Evolutionary conservation across 2,888 invertebrate genomes (phyloP).

Genomic region (Noctua fimbriata): DNA sequence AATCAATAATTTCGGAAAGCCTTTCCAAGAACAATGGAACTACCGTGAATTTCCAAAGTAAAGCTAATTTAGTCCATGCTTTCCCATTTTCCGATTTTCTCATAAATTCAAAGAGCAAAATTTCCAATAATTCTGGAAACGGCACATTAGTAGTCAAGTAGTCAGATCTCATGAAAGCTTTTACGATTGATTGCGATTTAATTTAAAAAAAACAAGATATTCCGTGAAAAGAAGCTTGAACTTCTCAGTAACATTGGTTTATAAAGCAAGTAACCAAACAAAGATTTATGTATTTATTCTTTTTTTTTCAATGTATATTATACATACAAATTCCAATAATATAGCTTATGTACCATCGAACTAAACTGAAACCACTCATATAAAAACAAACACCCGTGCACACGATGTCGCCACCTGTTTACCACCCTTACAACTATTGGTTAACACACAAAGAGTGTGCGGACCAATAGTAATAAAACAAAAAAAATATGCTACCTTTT

Average conservation of each 20-base stretch:
- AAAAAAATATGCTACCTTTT: no score
- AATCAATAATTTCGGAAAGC: not conserved
- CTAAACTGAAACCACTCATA: no score
- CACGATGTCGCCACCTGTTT: no score
- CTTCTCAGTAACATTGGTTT: not conserved
- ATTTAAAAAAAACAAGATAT: not conserved
- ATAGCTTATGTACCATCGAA: no score
- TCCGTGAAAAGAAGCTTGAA: not conserved
- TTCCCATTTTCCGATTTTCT: slow-evolving; percentile 15
- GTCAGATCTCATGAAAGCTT: not conserved
- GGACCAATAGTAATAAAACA: no score
- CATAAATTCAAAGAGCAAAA: not conserved
- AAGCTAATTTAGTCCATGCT: not conserved
- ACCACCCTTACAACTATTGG: no score
- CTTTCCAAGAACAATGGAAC: not conserved
- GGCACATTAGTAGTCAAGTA: not conserved
- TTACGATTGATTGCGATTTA: not conserved
- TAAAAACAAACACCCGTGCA: no score
- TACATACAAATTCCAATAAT: no score
- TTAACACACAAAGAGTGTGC: no score
- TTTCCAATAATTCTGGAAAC: slow-evolving; percentile 8
- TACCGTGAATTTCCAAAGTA: slow-evolving; percentile 1
- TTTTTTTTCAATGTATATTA: no score
- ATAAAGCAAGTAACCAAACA: not conserved
- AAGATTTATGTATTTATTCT: not conserved